Conservation (phyloP, 2,113 vertebrate genomes). For the Toxotes chatareus region DNA sequence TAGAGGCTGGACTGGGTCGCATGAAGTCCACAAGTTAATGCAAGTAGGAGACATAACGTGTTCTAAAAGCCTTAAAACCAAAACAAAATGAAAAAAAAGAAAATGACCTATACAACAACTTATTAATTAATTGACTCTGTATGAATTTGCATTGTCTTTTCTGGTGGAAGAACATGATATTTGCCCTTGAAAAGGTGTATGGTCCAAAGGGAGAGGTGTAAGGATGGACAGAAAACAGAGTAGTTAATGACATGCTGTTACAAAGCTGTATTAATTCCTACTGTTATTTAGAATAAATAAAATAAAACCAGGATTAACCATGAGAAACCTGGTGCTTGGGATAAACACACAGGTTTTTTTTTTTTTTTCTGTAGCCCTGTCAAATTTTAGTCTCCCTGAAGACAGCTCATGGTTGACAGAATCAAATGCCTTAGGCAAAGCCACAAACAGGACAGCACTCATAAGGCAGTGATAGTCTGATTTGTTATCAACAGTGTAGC, state of each 20-base stretch:
- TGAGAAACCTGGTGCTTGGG: background rate
- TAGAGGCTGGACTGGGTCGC: background rate
- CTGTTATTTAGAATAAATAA: background rate
- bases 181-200: background rate
- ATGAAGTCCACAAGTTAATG: background rate
- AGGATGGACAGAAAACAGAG: background rate
- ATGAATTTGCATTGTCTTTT: background rate
- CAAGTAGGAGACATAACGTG: background rate
- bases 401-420: constrained; percentile 25
- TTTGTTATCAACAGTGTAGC: background rate
- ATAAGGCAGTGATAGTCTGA: background rate
- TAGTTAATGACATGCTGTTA: background rate
- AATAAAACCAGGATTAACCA: background rate
- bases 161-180: background rate
- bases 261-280: background rate
- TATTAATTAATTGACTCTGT: background rate
- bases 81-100: background rate
- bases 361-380: background rate
- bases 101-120: background rate
- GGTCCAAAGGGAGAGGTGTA: background rate
- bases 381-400: background rate
- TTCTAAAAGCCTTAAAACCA: background rate
- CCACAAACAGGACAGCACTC: constrained; percentile 1
- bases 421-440: constrained; percentile 21
- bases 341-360: background rate